Conservation (phyloP, 2,888 invertebrate species). For the Tortrix viridana region DNA sequence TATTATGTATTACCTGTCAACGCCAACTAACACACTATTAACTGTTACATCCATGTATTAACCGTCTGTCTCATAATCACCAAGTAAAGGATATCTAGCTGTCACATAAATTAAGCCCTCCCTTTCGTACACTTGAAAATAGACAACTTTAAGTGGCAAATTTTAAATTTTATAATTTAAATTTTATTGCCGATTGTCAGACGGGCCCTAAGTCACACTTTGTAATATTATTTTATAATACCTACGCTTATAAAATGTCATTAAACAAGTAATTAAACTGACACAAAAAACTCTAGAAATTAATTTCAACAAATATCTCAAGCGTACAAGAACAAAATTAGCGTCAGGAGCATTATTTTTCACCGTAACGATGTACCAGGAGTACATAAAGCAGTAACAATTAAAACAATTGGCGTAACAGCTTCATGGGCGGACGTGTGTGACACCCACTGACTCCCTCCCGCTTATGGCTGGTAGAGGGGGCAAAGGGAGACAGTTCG, state of each 20-base stretch:
- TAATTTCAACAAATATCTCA: neutral
- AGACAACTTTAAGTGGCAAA: too few relatives aligned
- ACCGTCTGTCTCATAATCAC: too few relatives aligned
- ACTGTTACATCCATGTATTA: too few relatives aligned
- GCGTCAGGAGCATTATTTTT: conserved; percentile 7
- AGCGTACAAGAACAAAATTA: conserved; percentile 8
- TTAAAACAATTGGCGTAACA: conserved; percentile 48
- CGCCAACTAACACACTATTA: too few relatives aligned
- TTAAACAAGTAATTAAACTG: neutral
- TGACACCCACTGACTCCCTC: conserved; percentile 26
- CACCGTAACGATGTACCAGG: conserved; percentile 23
- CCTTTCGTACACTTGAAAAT: too few relatives aligned
- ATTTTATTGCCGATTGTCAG: too few relatives aligned
- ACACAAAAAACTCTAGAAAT: neutral
- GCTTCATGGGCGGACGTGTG: conserved; percentile 41
- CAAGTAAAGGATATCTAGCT: too few relatives aligned
- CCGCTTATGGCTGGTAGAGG: conserved; percentile 3
- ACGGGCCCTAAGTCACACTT: too few relatives aligned
- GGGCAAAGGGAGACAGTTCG: conserved; percentile 26
- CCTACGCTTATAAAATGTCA: neutral
- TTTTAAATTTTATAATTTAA: too few relatives aligned
- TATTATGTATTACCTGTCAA: too few relatives aligned
- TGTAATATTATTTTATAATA: too few relatives aligned
- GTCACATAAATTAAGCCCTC: too few relatives aligned
- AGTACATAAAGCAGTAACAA: conserved; percentile 46